phyloP scores from a whole-genome alignment of 2,797 vertebrate species.

The Gila robusta region DNA sequence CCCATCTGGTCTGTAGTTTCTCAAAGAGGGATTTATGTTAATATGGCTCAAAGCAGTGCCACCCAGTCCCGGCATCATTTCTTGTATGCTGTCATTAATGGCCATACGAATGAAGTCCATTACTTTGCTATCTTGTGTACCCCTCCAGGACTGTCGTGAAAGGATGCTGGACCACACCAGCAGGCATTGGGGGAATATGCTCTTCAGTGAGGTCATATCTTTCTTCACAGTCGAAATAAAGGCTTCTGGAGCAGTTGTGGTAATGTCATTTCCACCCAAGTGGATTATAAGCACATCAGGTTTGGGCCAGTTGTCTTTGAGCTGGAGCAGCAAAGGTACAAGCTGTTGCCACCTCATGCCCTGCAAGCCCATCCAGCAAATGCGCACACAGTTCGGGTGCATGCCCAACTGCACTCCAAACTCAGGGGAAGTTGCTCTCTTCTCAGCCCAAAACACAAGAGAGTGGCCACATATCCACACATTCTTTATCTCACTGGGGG shows the following conservation, averaged over 20 bases:
- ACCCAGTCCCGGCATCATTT: constrained; percentile 70
- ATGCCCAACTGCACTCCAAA: constrained; percentile 84
- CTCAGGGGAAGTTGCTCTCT: constrained; percentile 80
- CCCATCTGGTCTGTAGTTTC: constrained; percentile 79
- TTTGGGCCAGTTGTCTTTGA: constrained; percentile 79
- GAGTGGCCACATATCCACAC: constrained; percentile 86
- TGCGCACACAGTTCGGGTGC: constrained; percentile 76
- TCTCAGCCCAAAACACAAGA: constrained; percentile 85
- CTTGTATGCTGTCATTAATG: constrained; percentile 74
- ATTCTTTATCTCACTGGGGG: constrained; percentile 77
- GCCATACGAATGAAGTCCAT: constrained; percentile 75
- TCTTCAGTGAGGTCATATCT: constrained; percentile 78
- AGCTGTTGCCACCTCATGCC: constrained; percentile 85
- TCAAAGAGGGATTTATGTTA: constrained; percentile 75
- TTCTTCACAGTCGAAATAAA: constrained; percentile 79
- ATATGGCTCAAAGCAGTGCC: constrained; percentile 74
- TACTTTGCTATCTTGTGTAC: constrained; percentile 70
- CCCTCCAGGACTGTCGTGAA: constrained; percentile 78
- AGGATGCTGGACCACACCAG: constrained; percentile 83
- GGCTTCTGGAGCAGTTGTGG: constrained; percentile 73
- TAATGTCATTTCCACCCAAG: constrained; percentile 83
- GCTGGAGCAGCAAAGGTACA: constrained; percentile 78
- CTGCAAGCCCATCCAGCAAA: constrained; percentile 83
- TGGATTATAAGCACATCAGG: constrained; percentile 82
- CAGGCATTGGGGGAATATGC: constrained; percentile 77